Conservation (phyloP, 1,140 invertebrate genomes). For the Caenorhabditis brenneri region DNA sequence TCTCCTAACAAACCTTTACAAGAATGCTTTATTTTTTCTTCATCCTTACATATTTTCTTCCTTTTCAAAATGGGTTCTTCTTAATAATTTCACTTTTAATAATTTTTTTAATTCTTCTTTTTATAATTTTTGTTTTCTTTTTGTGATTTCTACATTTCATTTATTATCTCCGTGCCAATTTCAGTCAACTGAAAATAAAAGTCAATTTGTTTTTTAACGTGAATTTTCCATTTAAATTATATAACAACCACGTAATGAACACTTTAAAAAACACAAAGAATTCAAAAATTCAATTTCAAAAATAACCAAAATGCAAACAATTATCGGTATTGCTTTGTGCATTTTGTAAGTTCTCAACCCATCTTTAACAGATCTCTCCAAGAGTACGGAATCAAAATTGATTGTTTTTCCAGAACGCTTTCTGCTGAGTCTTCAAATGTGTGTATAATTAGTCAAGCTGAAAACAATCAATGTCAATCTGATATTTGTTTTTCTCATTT, state of each 20-base stretch:
- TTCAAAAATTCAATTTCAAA: neutral
- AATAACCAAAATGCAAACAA: neutral
- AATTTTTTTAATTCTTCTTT: neutral
- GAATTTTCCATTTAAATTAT: too few species aligned
- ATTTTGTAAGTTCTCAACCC: neutral
- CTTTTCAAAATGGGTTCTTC: neutral
- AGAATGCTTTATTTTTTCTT: neutral
- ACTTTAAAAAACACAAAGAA: neutral
- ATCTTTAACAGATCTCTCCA: neutral
- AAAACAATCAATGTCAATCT: neutral
- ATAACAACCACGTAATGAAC: too few species aligned
- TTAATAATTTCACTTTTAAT: neutral
- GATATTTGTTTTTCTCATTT: conserved; percentile 26
- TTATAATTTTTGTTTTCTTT: neutral
- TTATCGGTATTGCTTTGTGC: neutral
- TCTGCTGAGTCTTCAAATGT: neutral
- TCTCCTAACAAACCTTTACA: neutral
- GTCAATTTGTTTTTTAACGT: too few species aligned
- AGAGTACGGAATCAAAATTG: too few species aligned
- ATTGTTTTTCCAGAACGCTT: neutral
- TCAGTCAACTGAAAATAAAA: neutral
- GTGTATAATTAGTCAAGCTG: neutral
- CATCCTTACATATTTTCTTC: neutral
- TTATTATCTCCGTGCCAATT: conserved; percentile 16
- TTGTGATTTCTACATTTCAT: neutral